These are phyloP conservation scores for Trichomycterus rosablanca DNA, from an alignment of 2,113 vertebrate species.

Conservation along the genomic window DNA sequence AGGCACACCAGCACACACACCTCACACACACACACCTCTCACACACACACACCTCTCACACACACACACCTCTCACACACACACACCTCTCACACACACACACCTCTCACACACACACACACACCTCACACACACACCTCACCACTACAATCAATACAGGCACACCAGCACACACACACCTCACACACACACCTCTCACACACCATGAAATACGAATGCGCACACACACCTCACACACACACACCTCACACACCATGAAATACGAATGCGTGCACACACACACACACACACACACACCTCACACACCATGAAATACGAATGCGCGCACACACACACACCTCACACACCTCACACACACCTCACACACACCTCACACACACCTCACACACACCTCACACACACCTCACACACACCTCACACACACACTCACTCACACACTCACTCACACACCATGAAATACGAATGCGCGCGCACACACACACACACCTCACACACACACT, in stretches of 20 bases:
- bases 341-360: conserved; percentile 56
- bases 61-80: conserved; percentile 52
- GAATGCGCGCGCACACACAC: too few species aligned
- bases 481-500: conserved; percentile 30
- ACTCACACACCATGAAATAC: too few species aligned
- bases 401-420: conserved; percentile 42
- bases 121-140: too few species aligned
- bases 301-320: too few species aligned
- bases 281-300: conserved; percentile 53
- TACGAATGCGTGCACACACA: too few species aligned
- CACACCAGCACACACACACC: conserved; percentile 60
- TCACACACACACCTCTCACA: conserved; percentile 43
- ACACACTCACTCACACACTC: conserved; percentile 47
- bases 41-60: conserved; percentile 61
- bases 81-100: conserved; percentile 33
- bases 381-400: conserved; percentile 55
- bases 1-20: too few species aligned
- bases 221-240: conserved; percentile 52
- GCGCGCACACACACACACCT: too few species aligned
- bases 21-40: too few species aligned
- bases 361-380: conserved; percentile 35
- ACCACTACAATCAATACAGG: too few species aligned
- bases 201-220: too few species aligned
- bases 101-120: conserved; percentile 33
- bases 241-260: too few species aligned